Evolutionary conservation across 2,797 vertebrate species (phyloP).

Genomic region (Sphenodon punctatus): DNA sequence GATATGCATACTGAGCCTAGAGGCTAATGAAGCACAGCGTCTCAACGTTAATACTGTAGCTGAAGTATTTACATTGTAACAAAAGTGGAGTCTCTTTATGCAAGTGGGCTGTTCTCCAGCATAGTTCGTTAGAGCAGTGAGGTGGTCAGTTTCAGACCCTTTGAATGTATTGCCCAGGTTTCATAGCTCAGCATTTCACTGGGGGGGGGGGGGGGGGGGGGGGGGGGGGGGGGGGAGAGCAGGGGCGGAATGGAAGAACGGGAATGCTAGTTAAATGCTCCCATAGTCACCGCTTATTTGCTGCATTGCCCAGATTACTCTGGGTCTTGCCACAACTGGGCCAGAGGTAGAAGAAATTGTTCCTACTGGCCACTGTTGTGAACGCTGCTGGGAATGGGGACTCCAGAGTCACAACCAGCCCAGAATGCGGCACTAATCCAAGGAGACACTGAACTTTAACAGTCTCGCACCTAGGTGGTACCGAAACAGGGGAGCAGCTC

Average conservation of each 20-base stretch:
- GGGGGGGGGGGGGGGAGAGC: too few relatives aligned
- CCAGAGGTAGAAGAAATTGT: too few relatives aligned
- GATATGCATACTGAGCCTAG: conserved; percentile 26
- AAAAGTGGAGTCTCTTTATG: conserved; percentile 61
- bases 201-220: neutral
- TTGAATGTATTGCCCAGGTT: neutral
- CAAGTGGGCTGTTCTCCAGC: conserved; percentile 9
- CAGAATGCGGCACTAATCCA: fast-evolving
- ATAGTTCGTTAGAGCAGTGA: neutral
- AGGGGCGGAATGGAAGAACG: neutral
- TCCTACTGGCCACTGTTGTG: neutral
- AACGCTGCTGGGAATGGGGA: neutral
- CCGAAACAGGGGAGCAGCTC: neutral
- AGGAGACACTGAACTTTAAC: fast-evolving
- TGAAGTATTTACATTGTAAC: conserved; percentile 69
- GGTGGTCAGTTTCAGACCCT: conserved; percentile 4
- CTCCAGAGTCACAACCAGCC: too few relatives aligned
- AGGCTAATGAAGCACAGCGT: conserved; percentile 64
- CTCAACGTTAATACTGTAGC: conserved; percentile 64
- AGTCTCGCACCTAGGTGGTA: fast-evolving
- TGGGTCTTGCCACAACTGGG: neutral
- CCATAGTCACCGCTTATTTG: neutral
- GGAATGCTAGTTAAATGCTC: neutral
- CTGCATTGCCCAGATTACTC: neutral
- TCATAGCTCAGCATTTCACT: neutral